Percentiles rank a stretch among this genome's conserved stretches.
phyloP scores from a whole-genome alignment of 2,113 vertebrate species.

The Prunella fulvescens region DNA sequence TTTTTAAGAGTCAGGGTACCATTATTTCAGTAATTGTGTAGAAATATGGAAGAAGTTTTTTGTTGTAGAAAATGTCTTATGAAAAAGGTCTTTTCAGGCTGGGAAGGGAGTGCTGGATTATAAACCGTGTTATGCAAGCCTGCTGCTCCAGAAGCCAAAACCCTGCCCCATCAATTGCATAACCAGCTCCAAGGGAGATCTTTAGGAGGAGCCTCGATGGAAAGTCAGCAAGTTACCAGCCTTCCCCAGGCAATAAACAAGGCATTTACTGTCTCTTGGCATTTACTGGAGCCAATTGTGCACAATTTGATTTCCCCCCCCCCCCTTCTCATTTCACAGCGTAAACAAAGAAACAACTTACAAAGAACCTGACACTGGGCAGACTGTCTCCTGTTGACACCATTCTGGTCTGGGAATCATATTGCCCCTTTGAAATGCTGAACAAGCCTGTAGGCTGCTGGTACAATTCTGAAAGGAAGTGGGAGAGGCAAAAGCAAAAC shows the following conservation, averaged over 20 bases:
- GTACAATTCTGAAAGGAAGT: conserved; percentile 31
- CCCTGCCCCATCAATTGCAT: conserved; percentile 42
- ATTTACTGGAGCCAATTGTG: conserved; percentile 30
- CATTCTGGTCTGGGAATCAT: conserved; percentile 13
- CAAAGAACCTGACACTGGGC: conserved; percentile 10
- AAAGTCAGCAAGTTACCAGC: conserved; percentile 38
- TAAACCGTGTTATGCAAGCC: conserved; percentile 71
- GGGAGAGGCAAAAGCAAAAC: conserved; percentile 47
- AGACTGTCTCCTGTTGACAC: conserved; percentile 40
- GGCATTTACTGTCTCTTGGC: conserved; percentile 25
- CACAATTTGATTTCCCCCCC: neutral
- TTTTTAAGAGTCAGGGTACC: neutral
- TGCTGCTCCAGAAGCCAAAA: conserved; percentile 54
- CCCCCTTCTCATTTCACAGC: neutral
- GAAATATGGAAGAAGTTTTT: conserved; percentile 18
- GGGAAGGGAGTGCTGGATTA: conserved; percentile 56
- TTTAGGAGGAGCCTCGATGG: conserved; percentile 8
- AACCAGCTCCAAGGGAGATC: conserved; percentile 49
- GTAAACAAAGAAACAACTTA: conserved; percentile 29
- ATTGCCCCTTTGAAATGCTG: conserved; percentile 33
- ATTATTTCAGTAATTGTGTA: neutral
- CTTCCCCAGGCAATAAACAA: conserved; percentile 50
- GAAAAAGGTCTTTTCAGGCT: conserved; percentile 40
- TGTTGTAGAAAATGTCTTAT: conserved; percentile 9
- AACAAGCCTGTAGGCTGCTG: conserved; percentile 30